phyloP scores from a whole-genome alignment of 2,797 vertebrate genomes.

The Poecilia wingei region DNA sequence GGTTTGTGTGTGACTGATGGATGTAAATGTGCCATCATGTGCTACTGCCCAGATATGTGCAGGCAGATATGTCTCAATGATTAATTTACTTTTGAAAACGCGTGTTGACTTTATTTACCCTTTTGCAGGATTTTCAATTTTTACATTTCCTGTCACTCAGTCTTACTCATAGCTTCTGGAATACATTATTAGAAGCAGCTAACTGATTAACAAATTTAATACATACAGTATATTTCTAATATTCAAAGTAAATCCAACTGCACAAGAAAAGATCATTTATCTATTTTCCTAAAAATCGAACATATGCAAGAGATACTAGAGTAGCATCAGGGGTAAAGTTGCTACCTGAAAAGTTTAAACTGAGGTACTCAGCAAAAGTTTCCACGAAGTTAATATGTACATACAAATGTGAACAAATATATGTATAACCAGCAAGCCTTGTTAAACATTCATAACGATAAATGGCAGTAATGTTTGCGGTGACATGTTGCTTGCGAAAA shows the following conservation, averaged over 20 bases:
- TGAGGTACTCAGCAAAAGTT: constrained; percentile 43
- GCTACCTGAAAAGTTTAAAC: constrained; percentile 12
- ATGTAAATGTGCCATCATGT: constrained; percentile 18
- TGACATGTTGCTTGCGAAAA: constrained; percentile 55
- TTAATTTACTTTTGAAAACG: constrained; percentile 48
- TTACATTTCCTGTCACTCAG: constrained; percentile 32
- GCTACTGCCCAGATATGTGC: constrained; percentile 30
- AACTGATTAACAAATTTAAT: background rate
- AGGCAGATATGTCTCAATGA: constrained; percentile 35
- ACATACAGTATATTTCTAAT: background rate
- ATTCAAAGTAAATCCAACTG: background rate
- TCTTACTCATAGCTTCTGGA: constrained; percentile 31
- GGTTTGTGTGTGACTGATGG: constrained; percentile 36
- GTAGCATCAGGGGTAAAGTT: background rate
- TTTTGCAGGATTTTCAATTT: constrained; percentile 44
- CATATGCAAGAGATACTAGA: background rate
- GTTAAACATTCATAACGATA: constrained; percentile 72
- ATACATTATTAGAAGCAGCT: background rate
- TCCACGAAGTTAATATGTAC: constrained; percentile 62
- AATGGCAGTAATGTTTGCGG: constrained; percentile 63
- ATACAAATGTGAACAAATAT: constrained; percentile 70
- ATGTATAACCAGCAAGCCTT: constrained; percentile 64
- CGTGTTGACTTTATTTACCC: constrained; percentile 49
- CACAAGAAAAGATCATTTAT: background rate
- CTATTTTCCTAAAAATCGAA: background rate